Evolutionary conservation across 2,113 vertebrate genomes (phyloP), one percentile per base, ranked within the genome.

Genomic region (Cyanoramphus novaezelandiae): DNA sequence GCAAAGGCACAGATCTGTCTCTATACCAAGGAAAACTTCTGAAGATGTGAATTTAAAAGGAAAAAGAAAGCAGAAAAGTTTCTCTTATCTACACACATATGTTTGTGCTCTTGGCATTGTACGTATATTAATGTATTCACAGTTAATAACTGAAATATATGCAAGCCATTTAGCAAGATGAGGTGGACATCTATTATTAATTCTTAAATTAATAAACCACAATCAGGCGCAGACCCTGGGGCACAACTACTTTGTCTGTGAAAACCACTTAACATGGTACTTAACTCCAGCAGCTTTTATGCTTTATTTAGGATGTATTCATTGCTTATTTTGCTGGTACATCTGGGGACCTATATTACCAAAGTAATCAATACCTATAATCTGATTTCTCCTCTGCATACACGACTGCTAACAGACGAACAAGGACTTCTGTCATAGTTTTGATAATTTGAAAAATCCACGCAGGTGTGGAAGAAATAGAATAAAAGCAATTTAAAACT

Each of bases 151-250:
- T 75, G 67, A 89, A 31, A 76, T 41, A 80, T 33, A 80, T 53
- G 55, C 41, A 80, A 76, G 37, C 3, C 71, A 64, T 94, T 94
- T 84, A 65, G 53, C 43, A 81, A 86, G 82, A 55, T 35, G 31
- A 67, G 87, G 43, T 41, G 33, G 52, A 17, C 70, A 87, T 94
- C 35, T 53, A 87, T 95, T 87, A 90, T 87, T 97, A 94, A 94
- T 28, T 91, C 23, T 49, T 89, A 85, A 93, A 90, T 96, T 94
- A 96, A 91, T 88, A 93, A 94, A 82, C 59, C 0, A 5, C 62
- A 93, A 87, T 92, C 70, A 80, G 63, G 57, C 74, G 74, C 15
- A 24, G 35, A 67, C 81, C 59, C 53, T 57, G 76, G 49, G 67
- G 67, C 68, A 64, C 33, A 49, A 39, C 8, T 31, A 46, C 46